These are phyloP conservation scores for Octodon degus DNA, from an alignment of 2,113 vertebrate species.

Conservation along the genomic window DNA sequence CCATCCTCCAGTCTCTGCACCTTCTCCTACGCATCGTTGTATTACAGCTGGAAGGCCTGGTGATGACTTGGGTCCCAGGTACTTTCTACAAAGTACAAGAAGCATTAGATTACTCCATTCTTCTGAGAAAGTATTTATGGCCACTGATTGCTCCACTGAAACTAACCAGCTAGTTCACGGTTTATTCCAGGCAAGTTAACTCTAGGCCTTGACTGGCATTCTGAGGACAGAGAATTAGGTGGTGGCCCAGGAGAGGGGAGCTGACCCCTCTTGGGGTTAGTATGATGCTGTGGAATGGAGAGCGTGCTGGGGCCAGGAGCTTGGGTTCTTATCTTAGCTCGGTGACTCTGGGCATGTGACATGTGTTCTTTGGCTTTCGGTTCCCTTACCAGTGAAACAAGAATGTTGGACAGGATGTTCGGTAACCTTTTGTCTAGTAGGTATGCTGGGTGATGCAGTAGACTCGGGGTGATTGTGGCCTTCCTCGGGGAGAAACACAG, in stretches of 20 bases:
- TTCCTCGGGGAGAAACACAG: constrained; percentile 12
- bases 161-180: neutral
- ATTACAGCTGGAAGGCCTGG: neutral
- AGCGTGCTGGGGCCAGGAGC: neutral
- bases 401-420: neutral
- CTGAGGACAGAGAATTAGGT: neutral
- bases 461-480: neutral
- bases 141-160: neutral
- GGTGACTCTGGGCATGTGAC: neutral
- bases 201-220: neutral
- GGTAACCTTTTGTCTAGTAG: neutral
- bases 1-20: neutral
- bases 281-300: neutral
- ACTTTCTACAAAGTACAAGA: neutral
- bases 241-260: neutral
- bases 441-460: neutral
- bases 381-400: constrained; percentile 25
- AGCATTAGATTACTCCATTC: neutral
- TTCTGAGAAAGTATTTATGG: constrained; percentile 46
- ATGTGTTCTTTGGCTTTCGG: neutral
- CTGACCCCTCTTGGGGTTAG: neutral
- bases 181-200: neutral
- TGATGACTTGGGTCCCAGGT: neutral
- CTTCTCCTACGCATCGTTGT: neutral
- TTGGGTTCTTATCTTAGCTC: neutral